Base-by-base conservation (phyloP, 2,888 invertebrate genomes). In the Acronicta alni region DNA sequence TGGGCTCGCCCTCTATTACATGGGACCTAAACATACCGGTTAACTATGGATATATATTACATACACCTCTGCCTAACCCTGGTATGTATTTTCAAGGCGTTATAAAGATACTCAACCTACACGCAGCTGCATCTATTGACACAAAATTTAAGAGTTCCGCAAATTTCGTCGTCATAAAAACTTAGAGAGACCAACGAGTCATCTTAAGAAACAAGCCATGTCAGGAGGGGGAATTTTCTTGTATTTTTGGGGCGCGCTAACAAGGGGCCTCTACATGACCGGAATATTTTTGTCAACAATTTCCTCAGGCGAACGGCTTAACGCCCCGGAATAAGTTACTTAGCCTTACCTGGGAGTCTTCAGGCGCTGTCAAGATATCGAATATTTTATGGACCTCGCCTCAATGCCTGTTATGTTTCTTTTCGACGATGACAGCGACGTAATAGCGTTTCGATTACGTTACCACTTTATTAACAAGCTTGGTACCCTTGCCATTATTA, bases 241-340 rank as follows among this genome's bases (percentile, higher is more conserved):
- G 85, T 90, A 88, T 91, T 90, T 87, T 86, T 86, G 81, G 84
- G 82, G 84, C 78, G 80, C 87, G 86, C 87, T 93, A 93, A 92
- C 92, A 93, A 93, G 92, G 86, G 87, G 82, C 81, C 72, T 69
- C 82, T 88, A 90, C 93, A 94, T 92, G 93, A 93, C 89, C 87
- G 86, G 93, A 94, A 94, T 94, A 93, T 90, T 92, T 90, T 89
- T 87, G 89, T 89, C 91, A 86, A 87, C 89, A 92, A 91, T 92
- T 91, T 92, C 86, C 88, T 87, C 84, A 84, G 86, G 84, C 84
- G 88, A 89, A 89, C 84, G 88, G 89, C 89, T 92, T 91, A 91
- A 88, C 86, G 79, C 85, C 70, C 83, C 84, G 81, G 83, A 86
- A 88, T 89, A 90, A 89, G 88, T 90, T 89, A 87, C 88, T 88